Evolutionary conservation across 2,888 invertebrate species (phyloP).

Genomic region (Thysanoteuthis rhombus): DNA sequence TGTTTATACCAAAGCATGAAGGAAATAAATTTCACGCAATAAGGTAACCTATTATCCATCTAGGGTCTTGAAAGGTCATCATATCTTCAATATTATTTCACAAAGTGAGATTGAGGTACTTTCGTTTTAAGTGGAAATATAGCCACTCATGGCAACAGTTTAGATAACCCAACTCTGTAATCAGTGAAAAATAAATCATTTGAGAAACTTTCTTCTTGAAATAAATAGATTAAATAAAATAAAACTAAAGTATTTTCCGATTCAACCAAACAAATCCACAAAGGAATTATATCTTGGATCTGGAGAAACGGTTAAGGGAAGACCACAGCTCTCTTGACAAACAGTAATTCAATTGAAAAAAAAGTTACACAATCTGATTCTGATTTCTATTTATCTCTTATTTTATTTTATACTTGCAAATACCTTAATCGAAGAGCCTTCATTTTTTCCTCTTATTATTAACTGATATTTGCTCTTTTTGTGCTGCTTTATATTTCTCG

Average conservation of each 20-base stretch:
- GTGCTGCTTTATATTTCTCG: not conserved
- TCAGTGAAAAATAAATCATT: not conserved
- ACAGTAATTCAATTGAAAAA: not conserved
- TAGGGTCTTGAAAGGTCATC: not conserved
- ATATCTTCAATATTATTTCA: not conserved
- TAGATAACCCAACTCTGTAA: not conserved
- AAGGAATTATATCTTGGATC: not conserved
- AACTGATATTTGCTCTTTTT: not conserved
- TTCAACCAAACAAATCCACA: not conserved
- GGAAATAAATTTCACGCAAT: not conserved
- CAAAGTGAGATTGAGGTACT: not conserved
- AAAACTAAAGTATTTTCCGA: not conserved
- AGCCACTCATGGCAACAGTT: not conserved
- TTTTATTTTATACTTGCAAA: not conserved
- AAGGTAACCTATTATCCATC: not conserved
- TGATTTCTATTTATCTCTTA: not conserved
- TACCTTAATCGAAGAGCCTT: not conserved
- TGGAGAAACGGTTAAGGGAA: not conserved
- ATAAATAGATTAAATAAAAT: not conserved
- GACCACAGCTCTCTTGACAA: not conserved
- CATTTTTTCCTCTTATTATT: not conserved
- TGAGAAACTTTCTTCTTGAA: not conserved
- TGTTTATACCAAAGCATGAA: not conserved
- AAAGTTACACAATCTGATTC: not conserved
- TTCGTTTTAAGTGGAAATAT: not conserved